These are phyloP conservation scores for Galaxias olidus DNA, from an alignment of 2,797 vertebrate species.

Conservation along the genomic window DNA sequence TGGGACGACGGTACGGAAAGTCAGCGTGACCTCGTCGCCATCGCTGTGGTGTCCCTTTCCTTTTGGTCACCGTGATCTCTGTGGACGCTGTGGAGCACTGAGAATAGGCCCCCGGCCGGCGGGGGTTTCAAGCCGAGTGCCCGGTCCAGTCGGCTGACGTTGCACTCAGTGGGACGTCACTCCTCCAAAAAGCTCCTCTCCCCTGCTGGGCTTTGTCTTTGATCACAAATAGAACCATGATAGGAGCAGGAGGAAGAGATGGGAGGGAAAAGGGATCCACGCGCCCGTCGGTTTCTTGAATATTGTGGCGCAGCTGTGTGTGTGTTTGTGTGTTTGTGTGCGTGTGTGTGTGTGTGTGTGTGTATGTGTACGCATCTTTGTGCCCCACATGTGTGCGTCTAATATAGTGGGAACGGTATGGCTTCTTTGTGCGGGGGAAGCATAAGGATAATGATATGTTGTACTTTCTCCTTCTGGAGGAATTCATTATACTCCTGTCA, in stretches of 20 bases:
- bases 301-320: neutral
- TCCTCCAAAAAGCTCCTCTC: slow-evolving; percentile 6
- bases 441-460: slow-evolving; percentile 52
- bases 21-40: too few species aligned
- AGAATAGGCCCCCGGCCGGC: neutral
- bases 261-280: neutral
- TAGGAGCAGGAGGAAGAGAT: slow-evolving; percentile 6
- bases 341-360: slow-evolving; percentile 10
- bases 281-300: neutral
- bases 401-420: slow-evolving; percentile 22
- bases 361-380: neutral
- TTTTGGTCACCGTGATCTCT: neutral
- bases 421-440: slow-evolving; percentile 44
- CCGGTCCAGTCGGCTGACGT: neutral
- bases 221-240: neutral
- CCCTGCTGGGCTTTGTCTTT: neutral
- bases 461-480: slow-evolving; percentile 38
- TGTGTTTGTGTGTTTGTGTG: slow-evolving; percentile 16
- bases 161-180: neutral
- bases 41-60: neutral
- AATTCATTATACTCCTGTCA: slow-evolving; percentile 49
- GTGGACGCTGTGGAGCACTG: slow-evolving; percentile 4
- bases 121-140: neutral
- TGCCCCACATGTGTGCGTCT: too few species aligned
- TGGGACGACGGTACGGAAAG: too few species aligned